Base-by-base conservation (phyloP, 2,888 invertebrate species). In the Pollenia griseotomentosa region DNA sequence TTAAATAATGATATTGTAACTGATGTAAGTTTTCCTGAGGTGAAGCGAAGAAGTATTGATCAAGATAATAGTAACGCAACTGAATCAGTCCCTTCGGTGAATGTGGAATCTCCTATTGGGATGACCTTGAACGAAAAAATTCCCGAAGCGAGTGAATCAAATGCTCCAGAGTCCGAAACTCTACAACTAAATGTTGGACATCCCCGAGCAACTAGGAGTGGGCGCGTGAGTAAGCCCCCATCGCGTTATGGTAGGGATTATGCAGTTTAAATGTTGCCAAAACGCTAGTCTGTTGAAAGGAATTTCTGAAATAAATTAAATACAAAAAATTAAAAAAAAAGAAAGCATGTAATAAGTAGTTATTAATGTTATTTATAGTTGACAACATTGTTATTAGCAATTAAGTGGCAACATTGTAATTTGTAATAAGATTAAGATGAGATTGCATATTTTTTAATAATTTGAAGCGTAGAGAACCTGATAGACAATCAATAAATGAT, bases 31-130 rank as follows among this genome's bases (percentile, higher is more conserved):
- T 33, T 57, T 57, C 40, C 46, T 48, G 66, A 23, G 48, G 5
- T 19, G 59, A 59, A 4, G 11, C 10, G 59, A 59, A 59, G 12
- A 33, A 33, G 19, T 33, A 12, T 9, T 33, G 23, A 23, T 33
- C 33, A 59, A 12, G 11, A 23, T 59, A 59, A 14, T 59, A 33
- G 23, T 16, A 48, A 48, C 57, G 61, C 53, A 53, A 48, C 55
- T 40, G 77, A 65, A 66, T 12, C 55, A 55, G 19, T 55, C n/a
- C 55, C 42, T n/a, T 65, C 55, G 51, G 66, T 42, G 66, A 59
- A 40, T 59, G 23, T 59, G 59, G 59, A 59, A 10, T 33, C 33
- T 59, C 59, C 59, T 78, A 65, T 7, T 55, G 55, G 65, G 7
- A 57, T 55, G 51, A 33, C 63, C 33, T 65, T 33, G 14, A 63